A percentile compares a stretch with the other conserved stretches of the same genome.
phyloP scores from a whole-genome alignment of 2,888 invertebrate genomes.

The Drosophila pegasa region DNA sequence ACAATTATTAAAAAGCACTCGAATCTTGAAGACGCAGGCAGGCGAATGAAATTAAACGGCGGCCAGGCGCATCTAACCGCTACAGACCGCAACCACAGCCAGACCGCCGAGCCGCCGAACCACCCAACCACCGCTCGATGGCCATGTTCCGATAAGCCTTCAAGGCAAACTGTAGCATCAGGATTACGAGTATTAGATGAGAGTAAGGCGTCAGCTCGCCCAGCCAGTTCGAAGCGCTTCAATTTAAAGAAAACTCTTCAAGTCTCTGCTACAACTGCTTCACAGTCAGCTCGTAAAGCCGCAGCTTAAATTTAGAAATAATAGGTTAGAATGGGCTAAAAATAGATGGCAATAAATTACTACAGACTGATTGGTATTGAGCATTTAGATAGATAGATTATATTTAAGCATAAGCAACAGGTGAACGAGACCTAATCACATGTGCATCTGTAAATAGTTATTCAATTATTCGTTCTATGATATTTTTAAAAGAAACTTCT shows the following conservation, averaged over 20 bases:
- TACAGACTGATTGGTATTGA: not conserved
- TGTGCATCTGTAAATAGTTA: not conserved
- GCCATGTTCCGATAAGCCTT: slow-evolving; percentile 49
- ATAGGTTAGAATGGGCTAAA: not conserved
- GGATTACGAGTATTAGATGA: slow-evolving; percentile 24
- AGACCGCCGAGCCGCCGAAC: slow-evolving; percentile 10
- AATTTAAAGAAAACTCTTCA: slow-evolving; percentile 8
- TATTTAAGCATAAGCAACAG: not conserved
- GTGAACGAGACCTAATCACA: not conserved
- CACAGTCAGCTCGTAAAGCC: not conserved
- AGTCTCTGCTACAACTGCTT: not conserved
- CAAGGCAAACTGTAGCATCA: slow-evolving; percentile 17
- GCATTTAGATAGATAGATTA: not conserved
- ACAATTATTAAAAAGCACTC: slow-evolving; percentile 75
- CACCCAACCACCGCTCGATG: slow-evolving; percentile 36
- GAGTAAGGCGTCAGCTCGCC: not conserved
- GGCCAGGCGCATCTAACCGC: slow-evolving; percentile 78
- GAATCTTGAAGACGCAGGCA: slow-evolving; percentile 57
- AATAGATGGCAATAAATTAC: not conserved
- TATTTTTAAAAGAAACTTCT: no score
- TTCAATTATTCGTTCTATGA: no score
- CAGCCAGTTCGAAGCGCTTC: not conserved
- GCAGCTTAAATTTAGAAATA: not conserved
- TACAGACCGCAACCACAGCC: slow-evolving; percentile 42
- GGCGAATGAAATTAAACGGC: slow-evolving; percentile 58